A percentile compares a stretch with the other conserved stretches of the same genome.
phyloP scores from a whole-genome alignment of 2,888 invertebrate species.

The Pheosia tremula region DNA sequence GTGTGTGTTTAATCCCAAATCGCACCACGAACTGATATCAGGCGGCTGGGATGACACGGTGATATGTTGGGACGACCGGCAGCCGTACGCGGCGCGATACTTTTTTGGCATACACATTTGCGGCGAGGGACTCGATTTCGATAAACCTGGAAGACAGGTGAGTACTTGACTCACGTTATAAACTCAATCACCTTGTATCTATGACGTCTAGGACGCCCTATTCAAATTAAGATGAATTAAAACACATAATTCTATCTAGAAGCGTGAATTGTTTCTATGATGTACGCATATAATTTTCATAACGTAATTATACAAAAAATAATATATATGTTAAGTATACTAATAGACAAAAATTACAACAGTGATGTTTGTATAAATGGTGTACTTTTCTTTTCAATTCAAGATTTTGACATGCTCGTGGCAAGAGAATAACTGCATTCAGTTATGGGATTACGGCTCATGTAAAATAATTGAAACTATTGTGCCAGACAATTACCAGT shows the following conservation, averaged over 20 bases:
- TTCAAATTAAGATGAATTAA: too few species aligned
- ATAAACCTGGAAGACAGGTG: constrained; percentile 86
- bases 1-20: constrained; percentile 86
- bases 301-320: too few species aligned
- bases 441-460: constrained; percentile 88
- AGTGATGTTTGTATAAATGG: too few species aligned
- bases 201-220: too few species aligned
- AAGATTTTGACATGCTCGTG: constrained; percentile 87
- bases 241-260: too few species aligned
- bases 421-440: constrained; percentile 85
- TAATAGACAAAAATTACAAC: too few species aligned
- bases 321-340: too few species aligned
- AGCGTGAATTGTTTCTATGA: too few species aligned
- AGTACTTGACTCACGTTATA: constrained; percentile 9
- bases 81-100: constrained; percentile 84
- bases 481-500: constrained; percentile 79
- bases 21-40: constrained; percentile 86
- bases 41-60: constrained; percentile 88
- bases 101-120: constrained; percentile 86
- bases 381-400: constrained; percentile 21
- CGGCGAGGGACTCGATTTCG: constrained; percentile 88
- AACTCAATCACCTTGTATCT: too few species aligned
- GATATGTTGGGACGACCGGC: constrained; percentile 88
- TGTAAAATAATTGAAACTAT: constrained; percentile 85
- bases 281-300: too few species aligned